phyloP scores from a whole-genome alignment of 2,797 vertebrate species.

The Trichosurus vulpecula region DNA sequence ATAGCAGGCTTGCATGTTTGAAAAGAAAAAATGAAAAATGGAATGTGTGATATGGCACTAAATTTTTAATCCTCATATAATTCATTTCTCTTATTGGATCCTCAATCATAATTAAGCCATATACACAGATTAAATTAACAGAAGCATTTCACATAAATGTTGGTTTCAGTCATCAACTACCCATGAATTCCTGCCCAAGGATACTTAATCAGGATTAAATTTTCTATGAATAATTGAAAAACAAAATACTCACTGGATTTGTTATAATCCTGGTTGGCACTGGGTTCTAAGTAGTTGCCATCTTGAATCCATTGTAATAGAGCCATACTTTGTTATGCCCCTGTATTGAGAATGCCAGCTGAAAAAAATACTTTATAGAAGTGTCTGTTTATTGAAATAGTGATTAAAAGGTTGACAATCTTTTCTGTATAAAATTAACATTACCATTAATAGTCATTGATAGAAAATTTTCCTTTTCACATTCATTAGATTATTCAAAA shows the following conservation, averaged over 20 bases:
- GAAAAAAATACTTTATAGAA: constrained; percentile 80
- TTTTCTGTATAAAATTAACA: constrained; percentile 54
- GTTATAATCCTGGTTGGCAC: constrained; percentile 88
- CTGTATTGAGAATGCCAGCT: constrained; percentile 76
- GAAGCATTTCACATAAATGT: constrained; percentile 88
- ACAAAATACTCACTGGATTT: constrained; percentile 90
- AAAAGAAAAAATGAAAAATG: constrained; percentile 72
- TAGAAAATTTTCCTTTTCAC: constrained; percentile 53
- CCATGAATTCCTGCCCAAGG: constrained; percentile 88
- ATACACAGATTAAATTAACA: constrained; percentile 90
- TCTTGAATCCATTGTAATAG: constrained; percentile 86
- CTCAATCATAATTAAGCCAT: constrained; percentile 88
- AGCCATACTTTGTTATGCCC: constrained; percentile 81
- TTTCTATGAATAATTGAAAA: constrained; percentile 91
- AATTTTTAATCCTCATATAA: constrained; percentile 88
- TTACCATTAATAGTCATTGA: constrained; percentile 65
- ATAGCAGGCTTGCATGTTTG: constrained; percentile 74
- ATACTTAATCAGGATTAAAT: constrained; percentile 91
- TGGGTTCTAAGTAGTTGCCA: constrained; percentile 87
- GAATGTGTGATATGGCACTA: constrained; percentile 81
- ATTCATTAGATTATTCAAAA: constrained; percentile 50
- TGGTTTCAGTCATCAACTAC: constrained; percentile 88
- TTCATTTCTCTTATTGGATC: constrained; percentile 87
- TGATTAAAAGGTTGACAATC: constrained; percentile 64
- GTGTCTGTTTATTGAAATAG: constrained; percentile 80